Conservation (phyloP, 2,113 vertebrate species). For the Callipepla californica region DNA sequence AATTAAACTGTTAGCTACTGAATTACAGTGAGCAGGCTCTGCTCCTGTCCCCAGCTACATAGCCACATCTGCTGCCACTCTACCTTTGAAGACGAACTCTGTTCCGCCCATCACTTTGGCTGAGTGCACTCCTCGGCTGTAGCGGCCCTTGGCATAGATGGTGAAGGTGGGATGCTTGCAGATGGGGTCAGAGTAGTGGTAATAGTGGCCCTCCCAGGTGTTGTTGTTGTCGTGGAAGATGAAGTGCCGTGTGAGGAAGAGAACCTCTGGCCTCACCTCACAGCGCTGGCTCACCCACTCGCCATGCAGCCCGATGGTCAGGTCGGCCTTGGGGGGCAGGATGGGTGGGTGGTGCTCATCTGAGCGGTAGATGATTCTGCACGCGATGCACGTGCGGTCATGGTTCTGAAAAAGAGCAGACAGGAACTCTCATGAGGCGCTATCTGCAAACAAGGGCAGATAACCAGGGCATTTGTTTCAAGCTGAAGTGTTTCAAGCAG, state of each 20-base stretch:
- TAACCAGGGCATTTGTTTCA: background rate
- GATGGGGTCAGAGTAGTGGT: constrained; percentile 95
- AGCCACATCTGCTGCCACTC: background rate
- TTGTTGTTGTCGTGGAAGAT: constrained; percentile 94
- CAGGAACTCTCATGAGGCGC: background rate
- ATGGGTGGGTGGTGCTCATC: constrained; percentile 92
- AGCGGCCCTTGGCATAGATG: constrained; percentile 93
- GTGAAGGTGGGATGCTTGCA: constrained; percentile 97
- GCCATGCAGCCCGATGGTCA: constrained; percentile 88
- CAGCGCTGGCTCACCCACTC: constrained; percentile 98
- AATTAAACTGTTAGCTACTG: background rate
- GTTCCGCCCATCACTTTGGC: constrained; percentile 90
- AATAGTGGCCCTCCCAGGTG: constrained; percentile 98
- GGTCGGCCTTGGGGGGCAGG: constrained; percentile 87
- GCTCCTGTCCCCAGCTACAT: background rate
- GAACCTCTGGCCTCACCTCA: constrained; percentile 94
- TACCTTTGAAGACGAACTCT: constrained; percentile 97
- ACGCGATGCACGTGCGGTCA: constrained; percentile 85
- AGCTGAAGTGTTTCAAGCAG: background rate
- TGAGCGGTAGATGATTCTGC: constrained; percentile 90
- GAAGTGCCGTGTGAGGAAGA: constrained; percentile 97
- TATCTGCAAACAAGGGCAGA: background rate
- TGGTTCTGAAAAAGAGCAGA: constrained; percentile 83
- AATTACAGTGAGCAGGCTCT: rapidly evolving
- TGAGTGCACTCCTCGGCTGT: constrained; percentile 90